Evolutionary conservation across 2,888 invertebrate species (phyloP).

Genomic region (Nomada fabriciana): DNA sequence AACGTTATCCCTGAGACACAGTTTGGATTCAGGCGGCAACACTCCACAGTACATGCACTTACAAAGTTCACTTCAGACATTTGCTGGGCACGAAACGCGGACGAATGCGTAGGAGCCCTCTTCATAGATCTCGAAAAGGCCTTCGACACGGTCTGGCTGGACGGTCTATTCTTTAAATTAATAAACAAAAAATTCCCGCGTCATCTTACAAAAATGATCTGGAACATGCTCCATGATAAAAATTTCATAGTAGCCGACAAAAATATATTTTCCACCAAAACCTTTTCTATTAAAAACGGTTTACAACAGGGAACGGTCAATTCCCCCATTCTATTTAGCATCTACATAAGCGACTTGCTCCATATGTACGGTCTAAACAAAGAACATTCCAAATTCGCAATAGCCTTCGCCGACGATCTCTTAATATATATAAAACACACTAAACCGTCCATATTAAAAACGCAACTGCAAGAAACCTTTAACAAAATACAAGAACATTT

Average conservation of each 20-base stretch:
- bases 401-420: no score
- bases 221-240: no score
- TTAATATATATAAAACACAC: not conserved
- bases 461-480: slow-evolving; percentile 17
- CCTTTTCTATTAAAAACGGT: no score
- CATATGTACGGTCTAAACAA: no score
- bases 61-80: not conserved
- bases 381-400: no score
- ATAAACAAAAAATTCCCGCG: no score
- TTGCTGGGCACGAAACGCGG: not conserved
- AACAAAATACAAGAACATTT: slow-evolving; percentile 9
- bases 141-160: slow-evolving; percentile 54
- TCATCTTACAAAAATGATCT: no score
- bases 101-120: not conserved
- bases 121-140: slow-evolving; percentile 46
- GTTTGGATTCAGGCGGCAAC: not conserved
- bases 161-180: slow-evolving; percentile 40
- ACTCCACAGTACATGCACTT: not conserved
- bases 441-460: slow-evolving; percentile 10
- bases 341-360: no score
- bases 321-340: no score
- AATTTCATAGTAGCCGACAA: no score
- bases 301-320: no score
- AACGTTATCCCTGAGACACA: not conserved
- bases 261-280: no score